A percentile compares a stretch with the other conserved stretches of the same genome.
Evolutionary conservation across 2,888 invertebrate genomes (phyloP).

Genomic region (Eremobia ochroleuca): DNA sequence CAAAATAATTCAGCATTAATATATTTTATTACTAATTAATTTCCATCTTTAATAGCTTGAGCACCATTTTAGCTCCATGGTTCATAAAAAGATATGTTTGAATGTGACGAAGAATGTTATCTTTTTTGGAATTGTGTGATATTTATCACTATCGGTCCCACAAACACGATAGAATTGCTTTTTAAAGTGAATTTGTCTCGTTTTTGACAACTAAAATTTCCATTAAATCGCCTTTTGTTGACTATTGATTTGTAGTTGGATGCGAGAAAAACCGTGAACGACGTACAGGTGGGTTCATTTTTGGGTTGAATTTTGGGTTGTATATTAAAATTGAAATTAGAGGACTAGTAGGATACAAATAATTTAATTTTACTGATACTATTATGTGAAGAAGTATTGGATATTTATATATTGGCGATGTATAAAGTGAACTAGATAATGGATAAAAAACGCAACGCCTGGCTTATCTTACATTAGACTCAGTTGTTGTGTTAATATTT

Average conservation of each 20-base stretch:
- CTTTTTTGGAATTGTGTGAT: slow-evolving; percentile 64
- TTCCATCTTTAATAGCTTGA: slow-evolving; percentile 43
- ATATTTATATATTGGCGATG: not conserved
- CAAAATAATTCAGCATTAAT: slow-evolving; percentile 58
- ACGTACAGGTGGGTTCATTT: slow-evolving; percentile 75
- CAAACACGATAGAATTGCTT: slow-evolving; percentile 79
- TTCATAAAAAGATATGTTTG: slow-evolving; percentile 51
- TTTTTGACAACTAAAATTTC: slow-evolving; percentile 86
- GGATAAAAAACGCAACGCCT: not conserved
- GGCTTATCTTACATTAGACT: not conserved
- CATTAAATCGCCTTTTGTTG: slow-evolving; percentile 85
- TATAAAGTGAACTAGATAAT: not conserved
- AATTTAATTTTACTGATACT: not conserved
- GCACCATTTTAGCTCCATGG: slow-evolving; percentile 29
- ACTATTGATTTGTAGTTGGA: slow-evolving; percentile 85
- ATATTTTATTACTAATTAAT: slow-evolving; percentile 61
- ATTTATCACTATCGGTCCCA: slow-evolving; percentile 73
- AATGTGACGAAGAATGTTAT: slow-evolving; percentile 56
- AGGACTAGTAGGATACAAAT: not conserved
- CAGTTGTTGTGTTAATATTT: not conserved
- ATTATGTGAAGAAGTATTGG: not conserved
- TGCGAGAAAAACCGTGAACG: slow-evolving; percentile 70
- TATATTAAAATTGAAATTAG: not conserved
- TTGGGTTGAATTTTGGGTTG: not conserved
- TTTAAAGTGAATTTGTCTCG: slow-evolving; percentile 88